Base-by-base conservation (phyloP, 35 echinoderm and acorn worm species). In the Patiria miniata region DNA sequence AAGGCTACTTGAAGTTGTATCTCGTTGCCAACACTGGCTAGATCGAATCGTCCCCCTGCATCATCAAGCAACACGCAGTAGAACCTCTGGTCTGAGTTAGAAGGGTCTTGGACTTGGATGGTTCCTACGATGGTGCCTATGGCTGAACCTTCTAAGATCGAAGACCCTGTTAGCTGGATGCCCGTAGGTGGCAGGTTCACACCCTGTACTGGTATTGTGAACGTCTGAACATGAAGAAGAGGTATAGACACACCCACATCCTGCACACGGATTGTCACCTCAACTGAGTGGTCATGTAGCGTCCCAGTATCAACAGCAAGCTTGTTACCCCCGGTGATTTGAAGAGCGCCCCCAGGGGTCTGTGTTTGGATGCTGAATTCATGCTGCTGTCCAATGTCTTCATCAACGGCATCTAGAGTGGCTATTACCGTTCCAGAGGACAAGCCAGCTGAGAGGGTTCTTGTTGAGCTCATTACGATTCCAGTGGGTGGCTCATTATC, bases 401-500 rank as follows among this genome's bases (percentile, higher is more conserved):
- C 79, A 44, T 90, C 88, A 18, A 68, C 44, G 21, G 80, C 80
- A 17, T 79, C 32, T 19, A 90, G 50, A 3, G 59, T 42, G 16
- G 36, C 52, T 59, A 90, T 81, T 39, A 80, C 30, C 5, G 79
- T 90, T 18, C 40, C 57, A 36, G 55, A n/a, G 26, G 37, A 7
- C 5, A 39, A 83, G 23, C 77, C 52, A 73, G 81, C 88, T 68
- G 52, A 52, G 65, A 90, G 34, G 0, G 50, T 77, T 0, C 60
- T 61, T 12, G 39, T 65, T 83, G 37, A 18, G 60, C 79, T 36
- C 40, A 83, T 82, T 44, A 73, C n/a, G 23, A 90, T 76, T 22
- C 53, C 78, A 51, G 79, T 90, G 36, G 88, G 88, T 16, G 80
- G 50, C 65, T 90, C 88, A 39, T 90, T 90, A 26, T 39, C 18